These are phyloP conservation scores for Eurystomus gularis DNA, from an alignment of 2,113 vertebrate species.

Conservation along the genomic window DNA sequence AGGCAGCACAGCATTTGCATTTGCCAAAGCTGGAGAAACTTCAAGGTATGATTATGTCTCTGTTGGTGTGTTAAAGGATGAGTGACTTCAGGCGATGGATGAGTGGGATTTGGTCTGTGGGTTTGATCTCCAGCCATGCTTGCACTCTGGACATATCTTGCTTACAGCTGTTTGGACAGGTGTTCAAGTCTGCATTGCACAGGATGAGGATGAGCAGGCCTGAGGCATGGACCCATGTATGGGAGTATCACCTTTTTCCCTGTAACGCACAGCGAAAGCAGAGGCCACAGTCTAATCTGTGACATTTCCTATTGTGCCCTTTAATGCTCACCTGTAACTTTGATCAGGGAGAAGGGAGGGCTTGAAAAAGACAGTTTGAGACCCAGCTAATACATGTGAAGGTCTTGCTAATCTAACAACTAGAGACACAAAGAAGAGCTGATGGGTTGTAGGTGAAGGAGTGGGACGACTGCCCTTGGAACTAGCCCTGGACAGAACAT, in stretches of 20 bases:
- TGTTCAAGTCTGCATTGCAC: not conserved
- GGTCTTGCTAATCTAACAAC: not conserved
- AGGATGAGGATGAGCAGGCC: fast-evolving
- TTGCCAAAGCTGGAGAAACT: not conserved
- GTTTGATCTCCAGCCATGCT: not conserved
- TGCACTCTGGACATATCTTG: not conserved
- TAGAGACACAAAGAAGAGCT: not conserved
- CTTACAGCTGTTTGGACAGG: not conserved
- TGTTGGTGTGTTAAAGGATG: not conserved
- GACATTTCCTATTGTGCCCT: not conserved
- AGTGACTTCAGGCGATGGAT: not conserved
- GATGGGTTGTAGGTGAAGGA: not conserved
- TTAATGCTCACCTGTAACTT: not conserved
- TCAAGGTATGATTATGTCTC: fast-evolving
- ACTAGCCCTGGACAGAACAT: not conserved
- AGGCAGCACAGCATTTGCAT: not conserved
- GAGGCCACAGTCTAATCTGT: no score
- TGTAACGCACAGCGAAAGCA: not conserved
- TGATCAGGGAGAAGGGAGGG: not conserved
- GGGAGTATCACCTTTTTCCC: not conserved
- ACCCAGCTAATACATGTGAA: not conserved
- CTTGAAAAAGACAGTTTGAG: not conserved
- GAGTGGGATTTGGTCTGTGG: not conserved
- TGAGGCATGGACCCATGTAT: not conserved
- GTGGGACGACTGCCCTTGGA: not conserved